phyloP scores from a whole-genome alignment of 2,888 invertebrate genomes.

The Mellilla xanthometata region DNA sequence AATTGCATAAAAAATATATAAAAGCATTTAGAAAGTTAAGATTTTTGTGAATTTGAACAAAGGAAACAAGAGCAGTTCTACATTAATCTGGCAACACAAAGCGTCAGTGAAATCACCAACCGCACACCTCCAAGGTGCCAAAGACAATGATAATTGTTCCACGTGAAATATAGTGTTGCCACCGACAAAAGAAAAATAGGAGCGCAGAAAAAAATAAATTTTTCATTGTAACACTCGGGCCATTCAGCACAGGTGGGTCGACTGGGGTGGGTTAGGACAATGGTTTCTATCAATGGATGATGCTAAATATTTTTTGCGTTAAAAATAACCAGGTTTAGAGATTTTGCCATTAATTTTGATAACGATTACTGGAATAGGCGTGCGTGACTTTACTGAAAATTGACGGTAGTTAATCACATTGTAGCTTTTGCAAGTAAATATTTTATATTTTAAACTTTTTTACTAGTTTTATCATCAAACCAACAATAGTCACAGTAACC shows the following conservation, averaged over 20 bases:
- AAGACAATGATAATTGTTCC: slow-evolving; percentile 82
- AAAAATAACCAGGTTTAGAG: slow-evolving; percentile 57
- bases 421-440: too few species aligned
- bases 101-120: slow-evolving; percentile 36
- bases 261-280: slow-evolving; percentile 74
- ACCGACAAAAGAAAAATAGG: slow-evolving; percentile 72
- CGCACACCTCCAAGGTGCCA: slow-evolving; percentile 62
- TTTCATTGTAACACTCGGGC: slow-evolving; percentile 70
- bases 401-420: slow-evolving; percentile 15
- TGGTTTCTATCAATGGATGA: slow-evolving; percentile 74
- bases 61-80: slow-evolving; percentile 21
- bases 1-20: too few species aligned
- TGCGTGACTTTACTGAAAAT: slow-evolving; percentile 37
- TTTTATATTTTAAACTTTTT: too few species aligned
- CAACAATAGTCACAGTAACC: too few species aligned
- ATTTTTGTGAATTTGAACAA: slow-evolving; percentile 5
- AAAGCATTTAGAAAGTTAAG: slow-evolving; percentile 11
- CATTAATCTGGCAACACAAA: slow-evolving; percentile 35
- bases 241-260: slow-evolving; percentile 78
- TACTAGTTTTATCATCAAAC: too few species aligned
- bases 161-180: slow-evolving; percentile 80
- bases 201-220: slow-evolving; percentile 62
- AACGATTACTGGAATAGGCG: slow-evolving; percentile 41
- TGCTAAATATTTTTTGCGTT: slow-evolving; percentile 61
- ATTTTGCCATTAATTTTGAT: slow-evolving; percentile 66